These are phyloP conservation scores for Fissipunctia ypsillon DNA, from an alignment of 2,888 invertebrate genomes.

Conservation along the genomic window DNA sequence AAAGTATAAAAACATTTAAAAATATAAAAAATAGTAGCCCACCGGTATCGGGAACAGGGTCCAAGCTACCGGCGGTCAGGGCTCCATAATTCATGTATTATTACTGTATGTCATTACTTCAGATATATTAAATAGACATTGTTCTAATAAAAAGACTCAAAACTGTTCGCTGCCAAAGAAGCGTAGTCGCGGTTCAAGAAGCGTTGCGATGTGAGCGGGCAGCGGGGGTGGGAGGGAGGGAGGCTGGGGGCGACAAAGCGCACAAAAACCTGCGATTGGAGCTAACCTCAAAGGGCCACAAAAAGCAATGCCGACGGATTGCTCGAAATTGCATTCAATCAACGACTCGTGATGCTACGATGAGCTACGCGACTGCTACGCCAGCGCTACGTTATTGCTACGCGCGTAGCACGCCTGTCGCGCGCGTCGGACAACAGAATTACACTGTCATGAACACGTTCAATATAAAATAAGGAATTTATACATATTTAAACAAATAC, in stretches of 20 bases:
- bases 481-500: neutral
- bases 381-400: conserved; percentile 34
- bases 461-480: neutral
- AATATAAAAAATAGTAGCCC: no score
- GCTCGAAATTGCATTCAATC: conserved; percentile 60
- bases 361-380: conserved; percentile 42
- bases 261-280: conserved; percentile 49
- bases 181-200: conserved; percentile 1
- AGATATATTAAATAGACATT: no score
- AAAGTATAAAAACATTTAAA: no score
- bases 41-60: no score
- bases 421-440: neutral
- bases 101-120: no score
- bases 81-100: no score
- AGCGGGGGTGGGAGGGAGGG: neutral
- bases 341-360: conserved; percentile 26
- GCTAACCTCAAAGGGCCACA: conserved; percentile 60
- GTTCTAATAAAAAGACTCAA: no score
- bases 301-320: conserved; percentile 48
- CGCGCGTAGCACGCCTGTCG: conserved; percentile 16
- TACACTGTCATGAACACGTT: neutral
- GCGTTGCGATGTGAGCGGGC: neutral
- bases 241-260: neutral
- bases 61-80: no score
- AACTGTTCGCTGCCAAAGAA: conserved; percentile 6